Percentiles rank a stretch among this genome's conserved stretches.
Evolutionary conservation across 1,140 invertebrate species (phyloP).

Genomic region (Penaeus vannamei): DNA sequence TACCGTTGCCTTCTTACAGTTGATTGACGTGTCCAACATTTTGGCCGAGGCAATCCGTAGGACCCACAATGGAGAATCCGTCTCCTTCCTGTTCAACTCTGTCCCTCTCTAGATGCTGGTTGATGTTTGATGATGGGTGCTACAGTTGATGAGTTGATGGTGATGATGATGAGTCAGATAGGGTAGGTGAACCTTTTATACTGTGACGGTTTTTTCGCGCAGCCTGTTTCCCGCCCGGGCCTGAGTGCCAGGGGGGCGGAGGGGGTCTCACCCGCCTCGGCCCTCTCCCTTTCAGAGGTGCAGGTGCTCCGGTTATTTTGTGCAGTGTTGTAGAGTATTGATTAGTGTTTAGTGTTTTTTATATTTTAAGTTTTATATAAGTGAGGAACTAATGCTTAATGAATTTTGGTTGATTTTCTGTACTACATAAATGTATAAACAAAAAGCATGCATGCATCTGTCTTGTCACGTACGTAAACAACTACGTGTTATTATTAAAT

Average conservation of each 20-base stretch:
- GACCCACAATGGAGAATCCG: conserved; percentile 67
- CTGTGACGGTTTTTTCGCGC: neutral
- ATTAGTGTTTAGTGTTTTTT: too few species aligned
- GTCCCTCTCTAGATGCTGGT: conserved; percentile 62
- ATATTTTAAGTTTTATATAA: too few species aligned
- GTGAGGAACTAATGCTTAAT: too few species aligned
- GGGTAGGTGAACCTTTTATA: conserved; percentile 42
- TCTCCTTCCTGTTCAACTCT: conserved; percentile 67
- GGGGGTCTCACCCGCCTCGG: neutral
- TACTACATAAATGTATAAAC: too few species aligned
- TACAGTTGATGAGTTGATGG: neutral
- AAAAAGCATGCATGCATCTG: too few species aligned
- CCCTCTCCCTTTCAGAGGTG: too few species aligned
- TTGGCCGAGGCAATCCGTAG: conserved; percentile 66
- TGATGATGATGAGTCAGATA: conserved; percentile 28
- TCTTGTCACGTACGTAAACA: too few species aligned
- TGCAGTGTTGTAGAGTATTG: too few species aligned
- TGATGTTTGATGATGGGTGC: neutral
- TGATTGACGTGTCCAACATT: conserved; percentile 68
- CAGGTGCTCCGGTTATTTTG: too few species aligned
- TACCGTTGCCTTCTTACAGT: conserved; percentile 53
- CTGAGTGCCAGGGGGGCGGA: neutral
- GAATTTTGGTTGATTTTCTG: too few species aligned
- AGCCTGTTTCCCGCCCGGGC: neutral
- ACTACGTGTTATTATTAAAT: too few species aligned